A percentile compares a stretch with the other conserved stretches of the same genome.
phyloP scores from a whole-genome alignment of 2,113 vertebrate species.

The Catharus fuscescens region DNA sequence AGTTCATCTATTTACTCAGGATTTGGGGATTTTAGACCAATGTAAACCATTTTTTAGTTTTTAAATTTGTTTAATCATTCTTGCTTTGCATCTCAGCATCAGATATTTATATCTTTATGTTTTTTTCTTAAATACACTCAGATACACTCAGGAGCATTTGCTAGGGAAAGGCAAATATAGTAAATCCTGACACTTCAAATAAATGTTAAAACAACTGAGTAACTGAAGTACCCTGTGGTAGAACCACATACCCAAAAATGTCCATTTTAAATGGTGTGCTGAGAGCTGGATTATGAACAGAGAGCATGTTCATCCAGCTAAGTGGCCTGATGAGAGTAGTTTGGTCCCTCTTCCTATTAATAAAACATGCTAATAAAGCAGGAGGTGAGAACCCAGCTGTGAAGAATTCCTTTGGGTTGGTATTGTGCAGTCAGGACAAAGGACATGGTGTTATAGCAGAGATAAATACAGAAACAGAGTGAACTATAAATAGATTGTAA shows the following conservation, averaged over 20 bases:
- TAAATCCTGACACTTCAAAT: not conserved
- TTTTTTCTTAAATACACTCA: not conserved
- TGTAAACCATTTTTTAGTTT: not conserved
- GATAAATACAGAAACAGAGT: conserved; percentile 1
- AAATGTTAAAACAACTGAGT: not conserved
- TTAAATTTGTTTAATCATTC: not conserved
- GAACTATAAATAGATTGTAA: conserved; percentile 50
- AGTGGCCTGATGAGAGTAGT: not conserved
- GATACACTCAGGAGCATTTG: not conserved
- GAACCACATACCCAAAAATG: not conserved
- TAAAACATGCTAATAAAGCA: not conserved
- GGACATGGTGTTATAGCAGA: conserved; percentile 1
- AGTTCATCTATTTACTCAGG: not conserved
- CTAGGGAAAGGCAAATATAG: not conserved
- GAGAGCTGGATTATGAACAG: not conserved
- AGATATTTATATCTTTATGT: not conserved
- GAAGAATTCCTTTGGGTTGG: not conserved
- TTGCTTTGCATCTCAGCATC: not conserved
- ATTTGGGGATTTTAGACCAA: not conserved
- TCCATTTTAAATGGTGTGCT: not conserved
- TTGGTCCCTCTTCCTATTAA: not conserved
- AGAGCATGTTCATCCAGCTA: not conserved
- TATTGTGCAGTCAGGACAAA: not conserved
- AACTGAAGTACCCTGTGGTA: not conserved
- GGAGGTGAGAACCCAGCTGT: not conserved